Percentiles rank a stretch among this genome's conserved stretches.
Conservation (phyloP, 2,113 vertebrate species). For the Pelobates fuscus region DNA sequence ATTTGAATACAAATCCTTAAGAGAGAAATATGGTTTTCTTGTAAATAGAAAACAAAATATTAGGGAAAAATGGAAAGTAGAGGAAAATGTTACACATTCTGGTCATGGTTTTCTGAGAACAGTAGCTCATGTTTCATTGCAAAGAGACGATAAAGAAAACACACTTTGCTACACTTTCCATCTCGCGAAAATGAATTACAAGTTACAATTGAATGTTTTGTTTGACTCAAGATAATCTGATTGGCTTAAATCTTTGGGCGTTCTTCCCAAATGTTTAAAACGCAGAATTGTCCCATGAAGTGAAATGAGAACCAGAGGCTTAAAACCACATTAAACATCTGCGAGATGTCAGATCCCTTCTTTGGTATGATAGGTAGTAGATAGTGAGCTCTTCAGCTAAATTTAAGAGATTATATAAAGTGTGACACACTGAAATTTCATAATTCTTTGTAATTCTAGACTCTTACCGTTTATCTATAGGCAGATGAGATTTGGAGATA, state of each 20-base stretch:
- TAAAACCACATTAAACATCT: constrained; percentile 29
- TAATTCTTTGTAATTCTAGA: too few species aligned
- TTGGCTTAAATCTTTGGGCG: constrained; percentile 16
- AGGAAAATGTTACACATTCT: constrained; percentile 14
- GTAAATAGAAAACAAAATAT: constrained; percentile 23
- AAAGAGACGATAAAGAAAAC: constrained; percentile 10
- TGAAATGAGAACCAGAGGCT: constrained; percentile 11
- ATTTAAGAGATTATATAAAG: too few species aligned
- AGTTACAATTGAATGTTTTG: constrained; percentile 32
- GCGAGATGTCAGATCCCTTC: neutral
- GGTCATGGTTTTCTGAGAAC: constrained; percentile 17
- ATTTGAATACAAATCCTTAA: neutral
- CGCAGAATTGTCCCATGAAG: constrained; percentile 13
- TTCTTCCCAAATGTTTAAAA: constrained; percentile 27
- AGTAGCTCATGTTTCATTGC: constrained; percentile 30
- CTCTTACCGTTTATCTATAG: too few species aligned
- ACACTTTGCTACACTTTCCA: neutral
- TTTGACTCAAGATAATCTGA: constrained; percentile 39
- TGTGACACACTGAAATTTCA: too few species aligned
- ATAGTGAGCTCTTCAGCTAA: neutral
- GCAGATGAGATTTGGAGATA: too few species aligned
- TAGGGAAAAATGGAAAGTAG: neutral
- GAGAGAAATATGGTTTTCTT: neutral
- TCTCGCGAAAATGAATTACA: constrained; percentile 15
- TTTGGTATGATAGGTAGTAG: neutral